Evolutionary conservation across 2,113 vertebrate genomes (phyloP).

Genomic region (Menura novaehollandiae): DNA sequence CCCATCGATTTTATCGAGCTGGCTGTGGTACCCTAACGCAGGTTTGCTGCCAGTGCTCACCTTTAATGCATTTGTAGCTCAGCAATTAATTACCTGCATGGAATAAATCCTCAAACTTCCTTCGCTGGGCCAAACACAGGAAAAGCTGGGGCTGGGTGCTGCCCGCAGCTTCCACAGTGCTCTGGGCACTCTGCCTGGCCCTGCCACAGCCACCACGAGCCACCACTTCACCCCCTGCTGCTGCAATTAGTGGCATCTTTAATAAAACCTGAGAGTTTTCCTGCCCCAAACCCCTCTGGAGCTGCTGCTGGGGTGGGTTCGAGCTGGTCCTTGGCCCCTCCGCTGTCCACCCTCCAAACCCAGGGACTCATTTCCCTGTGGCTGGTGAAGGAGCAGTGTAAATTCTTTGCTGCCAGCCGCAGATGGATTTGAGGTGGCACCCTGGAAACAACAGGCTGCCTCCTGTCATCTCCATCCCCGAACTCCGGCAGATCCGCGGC

Average conservation of each 20-base stretch:
- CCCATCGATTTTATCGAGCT: slow-evolving; percentile 33
- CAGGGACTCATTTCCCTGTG: not conserved
- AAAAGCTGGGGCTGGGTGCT: not conserved
- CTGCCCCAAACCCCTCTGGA: not conserved
- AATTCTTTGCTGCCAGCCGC: not conserved
- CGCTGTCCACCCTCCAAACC: not conserved
- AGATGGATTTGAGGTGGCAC: not conserved
- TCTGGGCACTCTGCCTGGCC: not conserved
- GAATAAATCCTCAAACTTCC: not conserved
- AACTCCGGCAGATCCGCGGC: fast-evolving
- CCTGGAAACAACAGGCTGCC: not conserved
- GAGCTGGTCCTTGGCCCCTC: not conserved
- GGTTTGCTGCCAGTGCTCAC: not conserved
- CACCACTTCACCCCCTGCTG: not conserved
- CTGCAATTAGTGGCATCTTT: not conserved
- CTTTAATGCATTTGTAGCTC: not conserved
- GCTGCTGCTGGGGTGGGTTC: not conserved
- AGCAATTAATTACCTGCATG: slow-evolving; percentile 4
- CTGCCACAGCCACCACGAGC: not conserved
- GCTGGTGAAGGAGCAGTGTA: fast-evolving
- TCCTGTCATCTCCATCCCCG: not conserved
- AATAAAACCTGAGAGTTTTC: not conserved
- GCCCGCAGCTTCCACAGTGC: not conserved
- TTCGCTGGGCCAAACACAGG: not conserved
- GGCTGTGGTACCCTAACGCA: not conserved